Conservation (phyloP, 2,888 invertebrate genomes). For the Cosmopolites sordidus region DNA sequence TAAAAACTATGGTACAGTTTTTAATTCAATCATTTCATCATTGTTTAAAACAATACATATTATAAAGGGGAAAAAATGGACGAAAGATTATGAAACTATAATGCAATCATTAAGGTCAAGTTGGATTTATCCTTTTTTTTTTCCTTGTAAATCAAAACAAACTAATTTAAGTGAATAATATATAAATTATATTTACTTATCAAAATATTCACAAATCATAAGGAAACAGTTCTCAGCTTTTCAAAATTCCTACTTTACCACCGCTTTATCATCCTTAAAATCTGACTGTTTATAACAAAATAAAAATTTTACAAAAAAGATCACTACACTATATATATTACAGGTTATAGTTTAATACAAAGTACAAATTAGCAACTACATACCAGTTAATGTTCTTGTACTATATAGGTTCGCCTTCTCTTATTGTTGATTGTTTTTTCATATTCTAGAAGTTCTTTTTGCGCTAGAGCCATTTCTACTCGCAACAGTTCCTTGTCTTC, state of each 20-base stretch:
- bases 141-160: no score
- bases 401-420: slow-evolving; percentile 38
- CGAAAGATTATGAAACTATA: no score
- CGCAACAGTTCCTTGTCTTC: slow-evolving; percentile 52
- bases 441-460: slow-evolving; percentile 46
- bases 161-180: no score
- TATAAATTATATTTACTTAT: no score
- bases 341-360: neutral
- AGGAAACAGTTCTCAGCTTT: neutral
- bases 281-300: neutral
- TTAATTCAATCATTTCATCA: no score
- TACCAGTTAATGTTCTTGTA: slow-evolving; percentile 1
- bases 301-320: neutral
- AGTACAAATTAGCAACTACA: neutral
- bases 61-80: no score
- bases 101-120: no score
- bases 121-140: no score
- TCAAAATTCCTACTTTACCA: neutral
- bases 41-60: no score
- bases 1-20: no score
- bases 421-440: slow-evolving; percentile 43
- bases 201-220: no score
- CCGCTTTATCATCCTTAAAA: neutral
- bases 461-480: slow-evolving; percentile 47
- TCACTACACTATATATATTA: neutral